A percentile compares a stretch with the other conserved stretches of the same genome.
phyloP scores from a whole-genome alignment of 2,113 vertebrate species.

The Notarius quadriscutis region DNA sequence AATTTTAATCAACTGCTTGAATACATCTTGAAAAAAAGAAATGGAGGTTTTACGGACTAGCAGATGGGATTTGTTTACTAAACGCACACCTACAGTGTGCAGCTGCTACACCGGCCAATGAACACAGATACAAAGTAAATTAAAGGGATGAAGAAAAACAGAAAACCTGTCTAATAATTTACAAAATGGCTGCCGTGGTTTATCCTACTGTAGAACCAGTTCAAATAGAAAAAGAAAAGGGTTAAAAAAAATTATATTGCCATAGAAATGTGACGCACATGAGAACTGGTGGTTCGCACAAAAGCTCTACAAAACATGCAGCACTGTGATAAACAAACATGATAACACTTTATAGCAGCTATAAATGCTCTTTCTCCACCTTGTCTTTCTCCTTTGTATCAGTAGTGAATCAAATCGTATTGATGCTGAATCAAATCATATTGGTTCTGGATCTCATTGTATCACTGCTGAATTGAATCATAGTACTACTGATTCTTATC shows the following conservation, averaged over 20 bases:
- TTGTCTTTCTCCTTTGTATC: not conserved
- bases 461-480: not conserved
- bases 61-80: not conserved
- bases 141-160: not conserved
- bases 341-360: not conserved
- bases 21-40: not conserved
- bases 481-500: not conserved
- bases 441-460: not conserved
- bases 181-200: not conserved
- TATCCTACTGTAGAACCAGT: not conserved
- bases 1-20: constrained; percentile 13
- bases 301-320: not conserved
- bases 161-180: not conserved
- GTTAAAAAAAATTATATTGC: not conserved
- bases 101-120: not conserved
- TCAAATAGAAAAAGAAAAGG: not conserved
- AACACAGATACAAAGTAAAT: not conserved
- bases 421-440: not conserved
- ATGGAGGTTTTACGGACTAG: not conserved
- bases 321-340: not conserved
- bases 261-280: not conserved
- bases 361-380: not conserved
- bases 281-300: not conserved
- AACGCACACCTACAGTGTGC: not conserved
- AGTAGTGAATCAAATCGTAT: not conserved